Conservation (phyloP, 92 coral and sea anemone genomes). For the Montipora capitata region DNA sequence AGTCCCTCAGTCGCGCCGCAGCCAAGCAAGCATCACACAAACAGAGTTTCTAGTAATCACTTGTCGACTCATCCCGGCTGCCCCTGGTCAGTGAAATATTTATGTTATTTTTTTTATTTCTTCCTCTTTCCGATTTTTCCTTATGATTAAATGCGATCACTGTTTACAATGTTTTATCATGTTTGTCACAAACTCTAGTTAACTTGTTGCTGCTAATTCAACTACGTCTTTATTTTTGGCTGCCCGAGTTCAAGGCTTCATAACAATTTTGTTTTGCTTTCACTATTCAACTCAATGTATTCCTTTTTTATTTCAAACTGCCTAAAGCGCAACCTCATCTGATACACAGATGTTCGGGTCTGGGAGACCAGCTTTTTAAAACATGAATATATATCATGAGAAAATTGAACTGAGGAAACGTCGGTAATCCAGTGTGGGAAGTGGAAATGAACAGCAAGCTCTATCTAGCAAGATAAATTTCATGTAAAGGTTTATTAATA, state of each 20-base stretch:
- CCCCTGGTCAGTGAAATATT: constrained; percentile 16
- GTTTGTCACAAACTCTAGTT: background rate
- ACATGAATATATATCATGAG: background rate
- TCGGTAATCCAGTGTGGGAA: background rate
- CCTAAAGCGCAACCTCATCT: constrained; percentile 32
- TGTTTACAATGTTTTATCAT: no score
- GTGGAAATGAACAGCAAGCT: background rate
- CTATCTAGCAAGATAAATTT: constrained; percentile 16
- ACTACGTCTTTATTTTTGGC: background rate
- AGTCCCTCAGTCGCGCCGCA: background rate
- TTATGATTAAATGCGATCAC: background rate
- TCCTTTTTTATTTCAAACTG: constrained; percentile 13
- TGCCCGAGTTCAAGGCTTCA: background rate
- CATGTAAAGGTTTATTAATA: background rate
- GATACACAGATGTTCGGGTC: constrained; percentile 52
- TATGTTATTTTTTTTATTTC: background rate
- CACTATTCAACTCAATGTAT: constrained; percentile 21
- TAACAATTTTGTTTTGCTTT: background rate
- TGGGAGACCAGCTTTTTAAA: constrained; percentile 2
- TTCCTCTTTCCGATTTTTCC: background rate
- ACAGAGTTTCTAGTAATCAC: background rate
- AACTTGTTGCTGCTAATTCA: background rate
- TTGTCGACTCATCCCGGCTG: background rate
- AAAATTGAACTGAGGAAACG: constrained; percentile 1
- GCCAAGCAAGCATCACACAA: background rate